phyloP scores from a whole-genome alignment of 2,888 invertebrate species.

The Acanthoscelides obtectus region DNA sequence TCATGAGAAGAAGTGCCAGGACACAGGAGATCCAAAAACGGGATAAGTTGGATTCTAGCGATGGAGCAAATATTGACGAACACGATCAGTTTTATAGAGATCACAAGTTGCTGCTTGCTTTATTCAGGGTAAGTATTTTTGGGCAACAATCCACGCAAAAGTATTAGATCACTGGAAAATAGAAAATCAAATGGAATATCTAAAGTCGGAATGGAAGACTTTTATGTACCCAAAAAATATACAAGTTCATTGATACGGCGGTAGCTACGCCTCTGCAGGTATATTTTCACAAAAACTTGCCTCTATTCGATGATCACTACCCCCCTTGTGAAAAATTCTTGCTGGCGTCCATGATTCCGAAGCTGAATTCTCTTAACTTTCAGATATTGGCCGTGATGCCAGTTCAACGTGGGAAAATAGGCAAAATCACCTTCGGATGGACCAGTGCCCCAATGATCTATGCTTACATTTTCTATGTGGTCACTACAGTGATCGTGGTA shows the following conservation, averaged over 20 bases:
- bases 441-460: slow-evolving; percentile 59
- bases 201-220: no score
- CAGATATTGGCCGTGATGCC: slow-evolving; percentile 64
- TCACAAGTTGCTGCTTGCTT: slow-evolving; percentile 58
- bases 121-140: slow-evolving; percentile 49
- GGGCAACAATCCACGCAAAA: no score
- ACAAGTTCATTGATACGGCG: no score
- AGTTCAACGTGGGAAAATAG: slow-evolving; percentile 43
- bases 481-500: slow-evolving; percentile 55
- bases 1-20: slow-evolving; percentile 32
- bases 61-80: slow-evolving; percentile 57
- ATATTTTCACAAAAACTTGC: no score
- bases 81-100: slow-evolving; percentile 66
- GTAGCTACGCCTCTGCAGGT: no score
- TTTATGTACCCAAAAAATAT: no score
- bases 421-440: slow-evolving; percentile 62
- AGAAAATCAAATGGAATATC: no score
- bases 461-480: slow-evolving; percentile 60
- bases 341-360: no score
- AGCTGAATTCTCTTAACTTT: no score
- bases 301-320: no score
- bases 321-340: no score
- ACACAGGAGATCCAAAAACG: slow-evolving; percentile 43
- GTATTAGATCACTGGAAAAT: no score
- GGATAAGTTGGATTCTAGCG: slow-evolving; percentile 52